Evolutionary conservation across 2,888 invertebrate species (phyloP).

Genomic region (Auanema freiburgensis): DNA sequence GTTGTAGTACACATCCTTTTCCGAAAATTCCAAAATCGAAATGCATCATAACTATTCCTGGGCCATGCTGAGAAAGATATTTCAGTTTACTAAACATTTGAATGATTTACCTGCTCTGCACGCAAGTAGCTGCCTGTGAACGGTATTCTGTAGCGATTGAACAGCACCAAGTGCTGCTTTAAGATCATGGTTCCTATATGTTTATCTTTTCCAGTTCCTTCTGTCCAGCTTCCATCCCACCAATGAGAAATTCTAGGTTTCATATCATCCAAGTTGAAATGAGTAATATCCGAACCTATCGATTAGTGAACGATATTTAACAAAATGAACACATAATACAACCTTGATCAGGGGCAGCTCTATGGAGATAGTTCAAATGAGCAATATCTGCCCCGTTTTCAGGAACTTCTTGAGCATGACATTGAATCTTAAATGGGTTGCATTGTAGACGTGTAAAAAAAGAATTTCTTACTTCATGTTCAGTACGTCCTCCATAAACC

Average conservation of each 20-base stretch:
- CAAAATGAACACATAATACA: slow-evolving; percentile 1
- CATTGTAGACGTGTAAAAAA: too few species aligned
- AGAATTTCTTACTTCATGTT: slow-evolving; percentile 69
- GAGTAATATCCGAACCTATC: slow-evolving; percentile 41
- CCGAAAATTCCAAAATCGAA: slow-evolving; percentile 71
- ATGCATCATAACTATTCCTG: slow-evolving; percentile 77
- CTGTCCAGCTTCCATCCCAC: slow-evolving; percentile 73
- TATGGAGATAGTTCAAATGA: slow-evolving; percentile 79
- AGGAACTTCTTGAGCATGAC: slow-evolving; percentile 76
- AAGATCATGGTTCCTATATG: slow-evolving; percentile 75
- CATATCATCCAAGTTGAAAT: slow-evolving; percentile 40
- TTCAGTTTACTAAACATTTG: slow-evolving; percentile 11
- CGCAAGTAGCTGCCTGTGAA: slow-evolving; percentile 41
- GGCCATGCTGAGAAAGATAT: slow-evolving; percentile 74
- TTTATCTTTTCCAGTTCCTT: slow-evolving; percentile 66
- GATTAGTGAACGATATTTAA: not conserved
- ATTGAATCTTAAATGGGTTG: slow-evolving; percentile 24
- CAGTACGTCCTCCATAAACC: slow-evolving; percentile 78
- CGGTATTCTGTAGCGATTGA: slow-evolving; percentile 41
- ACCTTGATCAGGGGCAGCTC: slow-evolving; percentile 29
- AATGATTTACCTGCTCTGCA: slow-evolving; percentile 45
- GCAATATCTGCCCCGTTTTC: slow-evolving; percentile 86
- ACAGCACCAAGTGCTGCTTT: slow-evolving; percentile 68
- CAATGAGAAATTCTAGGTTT: slow-evolving; percentile 66
- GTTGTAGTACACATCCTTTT: slow-evolving; percentile 74